phyloP scores from a whole-genome alignment of 2,797 vertebrate species.

The Phyllotis vaccarum region DNA sequence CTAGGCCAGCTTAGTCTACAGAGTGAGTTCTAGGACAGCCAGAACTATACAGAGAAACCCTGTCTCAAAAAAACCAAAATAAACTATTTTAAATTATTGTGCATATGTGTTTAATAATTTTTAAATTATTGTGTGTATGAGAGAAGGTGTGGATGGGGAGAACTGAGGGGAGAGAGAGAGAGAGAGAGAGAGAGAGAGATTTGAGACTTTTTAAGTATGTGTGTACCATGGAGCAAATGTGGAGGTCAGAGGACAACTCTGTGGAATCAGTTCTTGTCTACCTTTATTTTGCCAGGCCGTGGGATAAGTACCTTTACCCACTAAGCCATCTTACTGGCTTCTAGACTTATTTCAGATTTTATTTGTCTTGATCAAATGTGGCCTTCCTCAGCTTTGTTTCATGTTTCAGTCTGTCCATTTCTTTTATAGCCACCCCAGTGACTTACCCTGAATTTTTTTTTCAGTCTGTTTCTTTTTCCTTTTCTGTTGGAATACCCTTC shows the following conservation, averaged over 20 bases:
- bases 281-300: background rate
- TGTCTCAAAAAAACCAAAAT: background rate
- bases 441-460: background rate
- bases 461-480: background rate
- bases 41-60: background rate
- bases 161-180: no score
- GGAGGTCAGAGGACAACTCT: background rate
- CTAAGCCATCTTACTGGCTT: background rate
- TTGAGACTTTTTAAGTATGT: background rate
- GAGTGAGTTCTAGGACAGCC: background rate
- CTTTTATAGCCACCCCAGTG: background rate
- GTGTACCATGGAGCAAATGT: background rate
- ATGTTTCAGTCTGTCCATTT: background rate
- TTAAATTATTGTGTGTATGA: background rate
- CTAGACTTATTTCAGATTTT: background rate
- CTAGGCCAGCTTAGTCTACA: background rate
- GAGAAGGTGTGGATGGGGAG: no score
- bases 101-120: background rate
- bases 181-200: no score
- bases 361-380: background rate
- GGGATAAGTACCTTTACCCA: background rate
- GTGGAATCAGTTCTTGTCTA: background rate
- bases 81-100: background rate
- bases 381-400: background rate
- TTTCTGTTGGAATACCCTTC: conserved; percentile 17